Percentiles rank a stretch among this genome's conserved stretches.
phyloP scores from a whole-genome alignment of 2,113 vertebrate species.

The Cebidichthys violaceus region DNA sequence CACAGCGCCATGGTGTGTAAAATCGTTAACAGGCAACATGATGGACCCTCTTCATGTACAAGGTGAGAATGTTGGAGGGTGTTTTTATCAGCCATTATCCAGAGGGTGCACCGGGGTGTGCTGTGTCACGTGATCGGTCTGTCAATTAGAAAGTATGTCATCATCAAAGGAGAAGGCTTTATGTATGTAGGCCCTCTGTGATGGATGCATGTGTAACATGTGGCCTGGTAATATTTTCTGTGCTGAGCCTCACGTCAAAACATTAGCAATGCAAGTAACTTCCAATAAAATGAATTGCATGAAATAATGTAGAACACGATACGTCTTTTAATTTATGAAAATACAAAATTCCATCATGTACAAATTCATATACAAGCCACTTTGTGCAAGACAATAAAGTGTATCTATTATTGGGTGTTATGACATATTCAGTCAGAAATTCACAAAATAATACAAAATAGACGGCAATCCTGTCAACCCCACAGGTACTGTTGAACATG shows the following conservation, averaged over 20 bases:
- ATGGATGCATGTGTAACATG: neutral
- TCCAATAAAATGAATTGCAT: neutral
- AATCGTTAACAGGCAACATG: constrained; percentile 79
- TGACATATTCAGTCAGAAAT: constrained; percentile 87
- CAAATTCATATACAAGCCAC: constrained; percentile 94
- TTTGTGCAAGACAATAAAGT: constrained; percentile 93
- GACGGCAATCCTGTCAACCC: constrained; percentile 83
- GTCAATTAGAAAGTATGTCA: constrained; percentile 36
- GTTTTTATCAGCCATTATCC: constrained; percentile 76
- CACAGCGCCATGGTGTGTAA: constrained; percentile 71
- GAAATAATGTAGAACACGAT: constrained; percentile 86
- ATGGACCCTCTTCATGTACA: constrained; percentile 65
- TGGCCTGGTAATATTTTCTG: neutral
- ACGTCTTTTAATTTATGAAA: constrained; percentile 98
- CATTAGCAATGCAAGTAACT: neutral
- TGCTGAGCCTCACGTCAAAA: neutral
- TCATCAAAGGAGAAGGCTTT: constrained; percentile 13
- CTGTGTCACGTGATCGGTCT: constrained; percentile 60
- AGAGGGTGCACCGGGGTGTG: constrained; percentile 62
- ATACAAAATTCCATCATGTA: constrained; percentile 99
- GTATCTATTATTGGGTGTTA: constrained; percentile 89
- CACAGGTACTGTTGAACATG: constrained; percentile 78
- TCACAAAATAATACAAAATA: constrained; percentile 82
- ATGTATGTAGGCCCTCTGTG: neutral
- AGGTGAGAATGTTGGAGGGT: constrained; percentile 76